Conservation (phyloP, 1,140 invertebrate species). For the Agrypnia vestita region DNA sequence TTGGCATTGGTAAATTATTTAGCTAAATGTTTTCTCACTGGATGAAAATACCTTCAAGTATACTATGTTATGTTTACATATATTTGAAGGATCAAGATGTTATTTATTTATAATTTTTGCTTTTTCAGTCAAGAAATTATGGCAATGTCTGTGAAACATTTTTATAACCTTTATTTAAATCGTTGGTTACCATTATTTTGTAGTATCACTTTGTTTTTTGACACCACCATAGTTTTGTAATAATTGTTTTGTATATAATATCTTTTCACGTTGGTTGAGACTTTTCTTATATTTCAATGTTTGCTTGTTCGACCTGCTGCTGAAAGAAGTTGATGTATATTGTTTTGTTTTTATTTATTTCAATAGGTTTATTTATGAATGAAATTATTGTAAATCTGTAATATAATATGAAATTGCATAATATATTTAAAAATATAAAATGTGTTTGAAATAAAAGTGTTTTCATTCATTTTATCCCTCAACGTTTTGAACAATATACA, state of each 20-base stretch:
- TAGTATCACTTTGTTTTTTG: constrained; percentile 6
- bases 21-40: too few species aligned
- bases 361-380: constrained; percentile 50
- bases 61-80: too few species aligned
- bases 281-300: neutral
- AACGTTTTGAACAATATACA: too few species aligned
- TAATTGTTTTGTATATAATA: constrained; percentile 1
- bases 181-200: constrained; percentile 1
- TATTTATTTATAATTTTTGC: too few species aligned
- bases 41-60: too few species aligned
- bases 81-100: too few species aligned
- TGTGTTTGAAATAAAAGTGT: constrained; percentile 53
- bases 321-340: constrained; percentile 38
- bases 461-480: constrained; percentile 1
- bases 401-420: constrained; percentile 55
- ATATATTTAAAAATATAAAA: constrained; percentile 57
- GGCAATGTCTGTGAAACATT: too few species aligned
- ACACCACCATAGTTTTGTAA: neutral
- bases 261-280: neutral
- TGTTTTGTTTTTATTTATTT: constrained; percentile 59
- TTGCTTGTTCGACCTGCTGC: neutral
- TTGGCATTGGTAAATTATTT: too few species aligned
- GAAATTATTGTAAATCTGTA: constrained; percentile 58
- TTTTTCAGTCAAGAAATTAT: too few species aligned
- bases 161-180: neutral